Evolutionary conservation across 2,888 invertebrate species (phyloP), one percentile per base, ranked within the genome.

Genomic region (Yponomeuta sedellus): DNA sequence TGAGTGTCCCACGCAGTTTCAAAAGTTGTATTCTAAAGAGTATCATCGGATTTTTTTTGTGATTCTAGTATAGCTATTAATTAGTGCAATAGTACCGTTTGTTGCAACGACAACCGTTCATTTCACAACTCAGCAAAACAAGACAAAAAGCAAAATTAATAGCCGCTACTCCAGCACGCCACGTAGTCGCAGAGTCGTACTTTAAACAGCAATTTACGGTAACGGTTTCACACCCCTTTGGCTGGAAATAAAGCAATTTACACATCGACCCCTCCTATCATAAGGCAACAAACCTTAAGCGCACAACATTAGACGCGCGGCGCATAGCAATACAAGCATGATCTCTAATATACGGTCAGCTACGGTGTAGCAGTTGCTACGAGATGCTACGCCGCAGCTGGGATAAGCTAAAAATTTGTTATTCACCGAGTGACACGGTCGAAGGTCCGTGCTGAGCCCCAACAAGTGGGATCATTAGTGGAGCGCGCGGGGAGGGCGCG

Each of bases 401-500:
- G 5, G 81, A 85, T 86, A 80, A 82, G 79, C 80, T 80, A 76
- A 77, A 81, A 86, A 87, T 90, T 90, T 88, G 89, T 88, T 89
- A 90, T 90, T 90, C 89, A 86, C 82, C 80, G 78, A 79, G 80
- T 86, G 85, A 86, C 88, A 86, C 83, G 82, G 83, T 70, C 82
- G 81, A 86, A 87, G 86, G 90, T 86, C 88, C 88, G 80, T 77
- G 77, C 76, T 83, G 87, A 89, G 88, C 85, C 86, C 81, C 87
- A 89, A 90, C 90, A 90, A 91, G 88, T 89, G 90, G 86, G 79
- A 85, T 90, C 88, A 88, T 91, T 90, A 90, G 88, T 81, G 80
- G 78, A 76, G 77, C 78, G 75, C 71, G 74, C 72, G 77, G 77
- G 75, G 74, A 1, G 68, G 71, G 20, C 66, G 69, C 68, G 73